These are phyloP conservation scores for Plectus sambesii DNA, from an alignment of 1,140 invertebrate genomes.

Conservation along the genomic window DNA sequence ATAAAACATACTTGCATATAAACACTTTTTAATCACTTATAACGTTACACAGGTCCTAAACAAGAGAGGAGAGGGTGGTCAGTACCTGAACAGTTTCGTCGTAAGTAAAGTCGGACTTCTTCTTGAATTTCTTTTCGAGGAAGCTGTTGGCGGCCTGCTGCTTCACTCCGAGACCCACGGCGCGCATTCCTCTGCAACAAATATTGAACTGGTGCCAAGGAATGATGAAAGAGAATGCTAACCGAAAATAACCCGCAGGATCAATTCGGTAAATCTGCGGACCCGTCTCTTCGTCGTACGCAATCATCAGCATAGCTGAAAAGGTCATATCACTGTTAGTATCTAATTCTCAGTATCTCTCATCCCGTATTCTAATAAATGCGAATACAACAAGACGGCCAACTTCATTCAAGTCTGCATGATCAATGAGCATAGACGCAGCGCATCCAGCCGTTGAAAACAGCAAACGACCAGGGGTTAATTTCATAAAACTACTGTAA, in stretches of 20 bases:
- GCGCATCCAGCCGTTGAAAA: too few species aligned
- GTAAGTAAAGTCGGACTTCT: slow-evolving; percentile 62
- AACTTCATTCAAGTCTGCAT: too few species aligned
- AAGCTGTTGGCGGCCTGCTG: slow-evolving; percentile 90
- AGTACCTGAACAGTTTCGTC: slow-evolving; percentile 16
- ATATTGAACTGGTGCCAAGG: background rate
- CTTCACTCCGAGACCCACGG: slow-evolving; percentile 84
- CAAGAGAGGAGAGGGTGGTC: background rate
- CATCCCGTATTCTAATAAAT: too few species aligned
- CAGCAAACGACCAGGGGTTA: too few species aligned
- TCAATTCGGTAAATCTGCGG: slow-evolving; percentile 92
- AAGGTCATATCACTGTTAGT: too few species aligned
- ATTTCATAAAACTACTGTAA: too few species aligned
- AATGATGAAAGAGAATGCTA: slow-evolving; percentile 51
- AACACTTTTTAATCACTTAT: too few species aligned
- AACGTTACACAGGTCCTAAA: too few species aligned
- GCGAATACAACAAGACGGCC: too few species aligned
- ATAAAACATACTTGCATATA: too few species aligned
- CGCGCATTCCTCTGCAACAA: slow-evolving; percentile 49
- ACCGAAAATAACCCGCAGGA: slow-evolving; percentile 94
- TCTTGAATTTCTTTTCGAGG: slow-evolving; percentile 95
- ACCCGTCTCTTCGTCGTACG: slow-evolving; percentile 73
- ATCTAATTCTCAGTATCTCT: too few species aligned
- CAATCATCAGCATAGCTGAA: slow-evolving; percentile 78
- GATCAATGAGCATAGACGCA: too few species aligned